Evolutionary conservation across 2,888 invertebrate genomes (phyloP).

Genomic region (Tachina grossa): DNA sequence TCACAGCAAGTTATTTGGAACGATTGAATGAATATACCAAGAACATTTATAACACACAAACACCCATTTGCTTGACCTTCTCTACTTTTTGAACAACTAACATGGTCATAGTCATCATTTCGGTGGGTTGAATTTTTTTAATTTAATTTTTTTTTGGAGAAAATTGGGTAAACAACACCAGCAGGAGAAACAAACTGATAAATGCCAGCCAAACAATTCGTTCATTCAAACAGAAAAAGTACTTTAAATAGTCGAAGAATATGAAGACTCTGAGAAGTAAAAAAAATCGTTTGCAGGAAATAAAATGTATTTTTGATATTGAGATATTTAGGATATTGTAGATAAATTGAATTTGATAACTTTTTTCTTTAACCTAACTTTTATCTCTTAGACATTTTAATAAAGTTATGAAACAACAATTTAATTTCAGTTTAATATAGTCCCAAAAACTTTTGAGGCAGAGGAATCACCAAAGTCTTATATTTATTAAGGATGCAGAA

Average conservation of each 20-base stretch:
- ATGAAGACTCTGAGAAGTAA: not conserved
- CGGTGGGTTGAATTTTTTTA: not conserved
- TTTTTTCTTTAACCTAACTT: no score
- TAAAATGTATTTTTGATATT: no score
- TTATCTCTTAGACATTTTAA: no score
- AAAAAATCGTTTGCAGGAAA: no score
- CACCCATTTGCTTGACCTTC: slow-evolving; percentile 50
- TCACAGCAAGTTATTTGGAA: slow-evolving; percentile 5
- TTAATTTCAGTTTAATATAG: no score
- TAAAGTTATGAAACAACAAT: no score
- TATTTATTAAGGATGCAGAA: no score
- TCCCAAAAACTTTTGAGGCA: no score
- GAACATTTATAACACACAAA: slow-evolving; percentile 32
- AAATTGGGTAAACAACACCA: not conserved
- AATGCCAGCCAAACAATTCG: slow-evolving; percentile 27
- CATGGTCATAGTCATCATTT: slow-evolving; percentile 47
- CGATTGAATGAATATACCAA: slow-evolving; percentile 6
- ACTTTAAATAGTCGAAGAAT: not conserved
- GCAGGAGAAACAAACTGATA: slow-evolving; percentile 10
- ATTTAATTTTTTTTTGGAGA: slow-evolving; percentile 4
- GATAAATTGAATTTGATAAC: not conserved
- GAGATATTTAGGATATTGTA: no score
- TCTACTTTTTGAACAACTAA: not conserved
- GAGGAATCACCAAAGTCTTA: no score
- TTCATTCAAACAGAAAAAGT: slow-evolving; percentile 1